These are phyloP conservation scores for Eulemur coronatus DNA, from an alignment of 2,797 vertebrate genomes.

Conservation along the genomic window DNA sequence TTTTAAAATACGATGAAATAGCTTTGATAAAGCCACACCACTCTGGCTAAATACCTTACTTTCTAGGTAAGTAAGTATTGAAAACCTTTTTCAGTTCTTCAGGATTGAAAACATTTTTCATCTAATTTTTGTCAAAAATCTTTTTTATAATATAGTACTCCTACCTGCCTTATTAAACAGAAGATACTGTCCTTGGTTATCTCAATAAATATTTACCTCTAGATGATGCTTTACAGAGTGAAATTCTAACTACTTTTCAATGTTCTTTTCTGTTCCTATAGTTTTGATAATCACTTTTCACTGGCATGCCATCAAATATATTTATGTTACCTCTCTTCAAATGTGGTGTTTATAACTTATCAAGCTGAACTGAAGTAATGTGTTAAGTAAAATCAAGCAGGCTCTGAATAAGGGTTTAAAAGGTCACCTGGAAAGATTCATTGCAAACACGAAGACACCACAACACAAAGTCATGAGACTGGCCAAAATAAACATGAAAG, in stretches of 20 bases:
- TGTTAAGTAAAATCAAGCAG: neutral
- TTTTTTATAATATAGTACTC: neutral
- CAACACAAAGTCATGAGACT: too few species aligned
- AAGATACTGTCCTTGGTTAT: neutral
- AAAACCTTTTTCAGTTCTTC: slow-evolving; percentile 7
- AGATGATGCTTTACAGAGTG: neutral
- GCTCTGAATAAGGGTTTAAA: neutral
- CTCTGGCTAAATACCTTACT: neutral
- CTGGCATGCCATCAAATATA: neutral
- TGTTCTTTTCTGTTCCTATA: neutral
- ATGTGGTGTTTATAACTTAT: neutral
- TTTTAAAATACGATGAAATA: too few species aligned
- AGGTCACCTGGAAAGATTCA: neutral
- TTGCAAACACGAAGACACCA: too few species aligned
- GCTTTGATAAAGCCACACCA: too few species aligned
- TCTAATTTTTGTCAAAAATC: neutral
- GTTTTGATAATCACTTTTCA: neutral
- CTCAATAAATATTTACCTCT: neutral
- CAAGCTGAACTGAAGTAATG: neutral
- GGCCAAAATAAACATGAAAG: too few species aligned
- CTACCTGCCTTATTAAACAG: neutral
- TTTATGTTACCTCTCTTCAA: neutral
- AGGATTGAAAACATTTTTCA: neutral
- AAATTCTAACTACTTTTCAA: neutral
- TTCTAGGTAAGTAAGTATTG: neutral